Percentiles rank a stretch among this genome's conserved stretches.
phyloP scores from a whole-genome alignment of 2,797 vertebrate genomes.

The Parauchenoglanis ngamensis region DNA sequence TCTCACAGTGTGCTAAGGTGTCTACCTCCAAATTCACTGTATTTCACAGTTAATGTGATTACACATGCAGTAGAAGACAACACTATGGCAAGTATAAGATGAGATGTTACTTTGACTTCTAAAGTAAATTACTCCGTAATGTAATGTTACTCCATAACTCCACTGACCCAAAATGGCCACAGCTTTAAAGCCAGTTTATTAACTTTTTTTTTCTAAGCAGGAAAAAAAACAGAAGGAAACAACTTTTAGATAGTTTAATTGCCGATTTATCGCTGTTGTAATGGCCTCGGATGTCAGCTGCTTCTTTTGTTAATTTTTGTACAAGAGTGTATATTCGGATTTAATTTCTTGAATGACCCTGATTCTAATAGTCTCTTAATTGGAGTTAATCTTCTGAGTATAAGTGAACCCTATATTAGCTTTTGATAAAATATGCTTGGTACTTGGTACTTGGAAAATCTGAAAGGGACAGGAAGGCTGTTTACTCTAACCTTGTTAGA shows the following conservation, averaged over 20 bases:
- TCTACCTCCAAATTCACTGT: neutral
- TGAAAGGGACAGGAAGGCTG: constrained; percentile 6
- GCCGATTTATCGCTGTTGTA: neutral
- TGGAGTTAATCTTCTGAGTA: constrained; percentile 21
- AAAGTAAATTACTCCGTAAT: neutral
- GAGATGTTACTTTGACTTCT: constrained; percentile 12
- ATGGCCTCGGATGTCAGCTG: neutral
- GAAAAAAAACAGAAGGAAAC: constrained; percentile 2
- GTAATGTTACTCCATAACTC: neutral
- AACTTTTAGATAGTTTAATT: constrained; percentile 7
- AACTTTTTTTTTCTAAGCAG: constrained; percentile 10
- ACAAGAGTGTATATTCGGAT: neutral
- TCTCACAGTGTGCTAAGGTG: neutral
- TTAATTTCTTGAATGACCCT: neutral
- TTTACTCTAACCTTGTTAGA: constrained; percentile 35
- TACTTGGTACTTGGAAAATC: neutral
- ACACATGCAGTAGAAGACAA: neutral
- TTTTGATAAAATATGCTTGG: neutral
- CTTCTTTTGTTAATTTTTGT: neutral
- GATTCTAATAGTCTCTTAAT: constrained; percentile 19
- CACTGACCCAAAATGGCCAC: neutral
- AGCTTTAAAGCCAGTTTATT: neutral
- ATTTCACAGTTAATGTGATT: constrained; percentile 7
- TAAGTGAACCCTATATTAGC: neutral
- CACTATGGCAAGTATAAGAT: constrained; percentile 8